These are phyloP conservation scores for Heliopora coerulea DNA, from an alignment of 92 coral and sea anemone species.

Conservation along the genomic window DNA sequence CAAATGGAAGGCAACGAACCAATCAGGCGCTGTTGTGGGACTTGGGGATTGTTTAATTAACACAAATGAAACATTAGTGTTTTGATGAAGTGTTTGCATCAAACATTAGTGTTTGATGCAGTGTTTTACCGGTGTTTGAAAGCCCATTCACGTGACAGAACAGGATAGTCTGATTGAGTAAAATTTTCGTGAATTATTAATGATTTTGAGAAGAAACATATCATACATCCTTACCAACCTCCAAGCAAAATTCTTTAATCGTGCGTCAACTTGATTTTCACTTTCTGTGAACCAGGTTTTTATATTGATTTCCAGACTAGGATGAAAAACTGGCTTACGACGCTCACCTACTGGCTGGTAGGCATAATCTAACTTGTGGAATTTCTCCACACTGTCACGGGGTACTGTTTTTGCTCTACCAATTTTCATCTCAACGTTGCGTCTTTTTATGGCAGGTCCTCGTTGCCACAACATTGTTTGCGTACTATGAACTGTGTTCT, in stretches of 20 bases:
- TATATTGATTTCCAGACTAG: slow-evolving; percentile 23
- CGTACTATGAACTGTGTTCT: slow-evolving; percentile 54
- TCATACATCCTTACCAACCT: slow-evolving; percentile 15
- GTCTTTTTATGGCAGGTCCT: slow-evolving; percentile 44
- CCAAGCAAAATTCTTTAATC: slow-evolving; percentile 27
- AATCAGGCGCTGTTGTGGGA: no score
- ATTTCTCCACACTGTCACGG: slow-evolving; percentile 3
- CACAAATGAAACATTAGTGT: no score
- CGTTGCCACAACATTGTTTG: slow-evolving; percentile 49
- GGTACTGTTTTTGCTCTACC: slow-evolving; percentile 32
- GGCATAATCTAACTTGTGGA: slow-evolving; percentile 36
- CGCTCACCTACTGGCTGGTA: slow-evolving; percentile 23
- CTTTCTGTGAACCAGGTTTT: slow-evolving; percentile 28
- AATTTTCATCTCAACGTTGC: slow-evolving; percentile 10
- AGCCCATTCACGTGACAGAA: no score
- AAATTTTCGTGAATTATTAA: no score
- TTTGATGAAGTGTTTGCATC: no score
- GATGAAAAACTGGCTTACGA: slow-evolving; percentile 21
- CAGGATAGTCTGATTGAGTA: no score
- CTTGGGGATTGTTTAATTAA: no score
- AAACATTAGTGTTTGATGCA: no score
- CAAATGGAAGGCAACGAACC: no score
- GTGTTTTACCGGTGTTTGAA: no score
- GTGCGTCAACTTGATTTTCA: slow-evolving; percentile 8
- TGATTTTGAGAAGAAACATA: no score